Base-by-base conservation (phyloP, 2,888 invertebrate genomes). In the Eilema griseolum region DNA sequence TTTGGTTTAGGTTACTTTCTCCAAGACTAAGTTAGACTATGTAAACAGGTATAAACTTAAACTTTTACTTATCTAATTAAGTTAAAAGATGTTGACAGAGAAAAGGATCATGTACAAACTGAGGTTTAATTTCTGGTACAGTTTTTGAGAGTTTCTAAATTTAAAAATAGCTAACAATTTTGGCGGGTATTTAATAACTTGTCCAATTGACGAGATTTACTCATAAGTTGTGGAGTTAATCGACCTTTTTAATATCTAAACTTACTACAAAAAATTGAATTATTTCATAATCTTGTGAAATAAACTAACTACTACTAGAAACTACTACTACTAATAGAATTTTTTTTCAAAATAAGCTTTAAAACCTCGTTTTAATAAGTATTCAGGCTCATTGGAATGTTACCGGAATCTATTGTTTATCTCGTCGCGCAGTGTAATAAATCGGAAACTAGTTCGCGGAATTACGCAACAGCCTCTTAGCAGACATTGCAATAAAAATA, bases 1-100 rank as follows among this genome's bases (percentile, higher is more conserved):
- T 86, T 86, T 81, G 79, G 80, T 81, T 84, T 82, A 82, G 85
- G 86, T 80, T 78, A 88, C 89, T 90, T 90, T 90, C 89, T 83
- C 88, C 74, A 77, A 78, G 69, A 74, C 77, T 72, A 80, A 83
- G 77, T 83, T 78, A 75, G 76, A 72, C 74, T 75, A 77, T 80
- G 78, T 80, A 82, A 83, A 81, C 81, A 76, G 70, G 82, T 74
- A 81, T 78, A 73, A 83, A 78, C 73, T 71, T 75, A 65, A 75
- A 79, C 75, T 82, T 75, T 79, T 75, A 76, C 79, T 75, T 72
- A 75, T 69, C 71, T 73, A 76, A 82, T 82, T 80, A 75, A 77
- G 57, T 76, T 74, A 65, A 57, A 65, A 69, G 41, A 73, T 71
- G 66, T 67, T 63, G 41, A 37, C 28, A 33, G 57, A 64, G 67